Evolutionary conservation across 2,113 vertebrate genomes (phyloP), one percentile per base, ranked within the genome.

Genomic region (Paraplagusia blochii): DNA sequence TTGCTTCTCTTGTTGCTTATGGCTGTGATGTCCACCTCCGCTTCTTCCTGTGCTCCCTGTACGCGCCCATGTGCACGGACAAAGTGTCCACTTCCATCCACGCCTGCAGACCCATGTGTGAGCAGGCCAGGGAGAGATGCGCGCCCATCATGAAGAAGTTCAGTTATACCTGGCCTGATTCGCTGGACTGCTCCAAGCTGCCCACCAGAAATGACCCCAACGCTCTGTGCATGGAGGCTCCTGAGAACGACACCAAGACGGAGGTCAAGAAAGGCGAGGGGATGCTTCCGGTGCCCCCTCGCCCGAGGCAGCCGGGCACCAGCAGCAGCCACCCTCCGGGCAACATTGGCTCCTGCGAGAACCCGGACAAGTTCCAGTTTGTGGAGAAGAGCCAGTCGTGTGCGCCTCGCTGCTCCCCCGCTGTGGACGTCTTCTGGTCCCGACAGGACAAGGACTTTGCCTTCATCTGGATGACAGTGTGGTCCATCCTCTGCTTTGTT

Each of bases 11-110:
- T 58, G 95, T 99, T 87, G 92, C 93, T 44, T 98, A 98, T 53
- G 95, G 95, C 84, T 98, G 97, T 66, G 94, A 99, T 67, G 89
- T 90, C 44, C 96, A 98, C 87, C 92, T 99, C 82, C 94, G 95
- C 70, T 98, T 99, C 87, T 97, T 99, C 87, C 95, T 99, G 57
- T 98, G 96, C 91, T 99, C 97, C 6, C 95, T 99, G 38, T 98
- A 94, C 44, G 95, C 94, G 5, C 97, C 97, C 69, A 98, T 98
- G 97, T 99, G 97, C 91, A 95, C 96, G 0, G 92, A 98, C 84
- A 94, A 99, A 84, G 96, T 98, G 84, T 97, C 95, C 14, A 90
- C 94, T 85, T 95, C 94, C 88, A 99, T 98, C 88, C 97, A 93
- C 0, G 97, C 97, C 76, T 99, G 97, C 90, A 90, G 95, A 66